phyloP scores from a whole-genome alignment of 2,888 invertebrate species.

The Cremastinae sp. region DNA sequence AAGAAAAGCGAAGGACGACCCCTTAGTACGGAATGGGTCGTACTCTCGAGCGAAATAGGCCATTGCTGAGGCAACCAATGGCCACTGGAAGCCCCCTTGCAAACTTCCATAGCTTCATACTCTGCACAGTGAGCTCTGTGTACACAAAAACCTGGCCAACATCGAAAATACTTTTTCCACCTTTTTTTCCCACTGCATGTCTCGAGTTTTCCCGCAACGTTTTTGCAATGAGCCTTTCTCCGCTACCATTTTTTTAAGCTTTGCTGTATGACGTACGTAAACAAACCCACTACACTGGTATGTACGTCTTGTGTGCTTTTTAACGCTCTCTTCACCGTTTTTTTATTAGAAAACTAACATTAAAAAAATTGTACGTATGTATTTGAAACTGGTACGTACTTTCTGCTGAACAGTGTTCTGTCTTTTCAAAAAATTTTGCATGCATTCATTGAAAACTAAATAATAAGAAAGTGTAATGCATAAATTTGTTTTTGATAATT shows the following conservation, averaged over 20 bases:
- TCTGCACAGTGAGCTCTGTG: constrained; percentile 23
- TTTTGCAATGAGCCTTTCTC: constrained; percentile 49
- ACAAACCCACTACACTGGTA: constrained; percentile 46
- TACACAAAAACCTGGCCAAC: constrained; percentile 33
- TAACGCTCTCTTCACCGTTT: constrained; percentile 28
- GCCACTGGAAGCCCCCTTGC: constrained; percentile 68
- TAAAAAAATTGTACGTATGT: constrained; percentile 46
- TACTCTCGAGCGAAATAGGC: constrained; percentile 76
- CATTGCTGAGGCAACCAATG: constrained; percentile 75
- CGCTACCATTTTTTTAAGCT: constrained; percentile 40
- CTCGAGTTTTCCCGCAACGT: constrained; percentile 26
- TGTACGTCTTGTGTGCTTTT: constrained; percentile 46
- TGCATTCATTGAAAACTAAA: background rate
- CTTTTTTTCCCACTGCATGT: constrained; percentile 24
- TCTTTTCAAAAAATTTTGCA: background rate
- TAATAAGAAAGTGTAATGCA: too few relatives aligned
- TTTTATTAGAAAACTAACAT: too few relatives aligned
- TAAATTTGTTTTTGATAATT: background rate
- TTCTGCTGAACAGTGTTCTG: constrained; percentile 24
- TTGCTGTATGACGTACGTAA: constrained; percentile 49
- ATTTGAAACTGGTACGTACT: constrained; percentile 51
- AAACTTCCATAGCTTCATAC: constrained; percentile 38
- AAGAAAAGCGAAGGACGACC: constrained; percentile 65
- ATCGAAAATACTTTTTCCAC: constrained; percentile 34
- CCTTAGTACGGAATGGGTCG: constrained; percentile 75